These are phyloP conservation scores for Tychaedon coryphoeus DNA, from an alignment of 2,113 vertebrate species.

Conservation along the genomic window DNA sequence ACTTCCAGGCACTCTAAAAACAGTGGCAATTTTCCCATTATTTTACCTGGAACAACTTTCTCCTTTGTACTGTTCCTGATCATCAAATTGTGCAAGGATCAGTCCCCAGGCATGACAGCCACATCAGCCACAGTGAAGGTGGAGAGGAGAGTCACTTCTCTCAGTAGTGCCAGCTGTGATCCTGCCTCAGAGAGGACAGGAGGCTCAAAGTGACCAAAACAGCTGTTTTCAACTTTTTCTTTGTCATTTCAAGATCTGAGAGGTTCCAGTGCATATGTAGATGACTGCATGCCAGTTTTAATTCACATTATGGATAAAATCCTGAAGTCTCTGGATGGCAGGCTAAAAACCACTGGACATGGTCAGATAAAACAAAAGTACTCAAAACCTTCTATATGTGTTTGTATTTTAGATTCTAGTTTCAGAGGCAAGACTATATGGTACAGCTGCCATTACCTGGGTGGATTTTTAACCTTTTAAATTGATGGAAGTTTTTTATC, in stretches of 20 bases:
- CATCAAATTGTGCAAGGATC: background rate
- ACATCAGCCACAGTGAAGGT: fast-evolving
- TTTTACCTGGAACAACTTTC: background rate
- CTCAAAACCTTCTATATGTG: background rate
- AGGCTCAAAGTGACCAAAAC: background rate
- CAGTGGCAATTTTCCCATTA: background rate
- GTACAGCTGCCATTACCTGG: background rate
- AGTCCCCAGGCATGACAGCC: too few relatives aligned
- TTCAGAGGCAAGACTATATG: background rate
- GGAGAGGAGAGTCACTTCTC: background rate
- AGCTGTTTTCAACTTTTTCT: background rate
- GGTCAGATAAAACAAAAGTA: background rate
- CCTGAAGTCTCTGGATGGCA: background rate
- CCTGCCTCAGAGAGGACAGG: background rate
- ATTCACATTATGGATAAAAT: background rate
- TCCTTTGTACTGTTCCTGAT: background rate
- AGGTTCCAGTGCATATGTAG: background rate
- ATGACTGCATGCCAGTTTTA: background rate
- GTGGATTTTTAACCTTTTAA: background rate
- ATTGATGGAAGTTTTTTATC: background rate
- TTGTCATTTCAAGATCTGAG: background rate
- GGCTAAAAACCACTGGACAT: background rate
- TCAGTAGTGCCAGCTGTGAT: background rate
- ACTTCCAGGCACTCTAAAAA: background rate
- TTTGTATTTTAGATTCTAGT: background rate